Percentiles rank a stretch among this genome's conserved stretches.
Conservation (phyloP, 2,888 invertebrate genomes). For the Microctonus brassicae region DNA sequence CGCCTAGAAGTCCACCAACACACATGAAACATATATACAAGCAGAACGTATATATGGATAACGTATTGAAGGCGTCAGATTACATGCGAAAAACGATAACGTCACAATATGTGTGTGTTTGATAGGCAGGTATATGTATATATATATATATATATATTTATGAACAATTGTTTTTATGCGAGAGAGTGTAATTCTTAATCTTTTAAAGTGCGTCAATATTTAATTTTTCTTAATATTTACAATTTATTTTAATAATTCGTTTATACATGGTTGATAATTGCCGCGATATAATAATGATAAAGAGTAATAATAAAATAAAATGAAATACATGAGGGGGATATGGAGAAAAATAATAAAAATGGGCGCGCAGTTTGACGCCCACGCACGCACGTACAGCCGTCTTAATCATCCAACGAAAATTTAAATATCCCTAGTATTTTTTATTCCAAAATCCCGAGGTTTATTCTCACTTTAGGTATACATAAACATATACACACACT, state of each 20-base stretch:
- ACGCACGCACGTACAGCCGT: constrained; percentile 7
- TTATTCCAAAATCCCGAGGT: constrained; percentile 20
- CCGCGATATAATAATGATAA: neutral
- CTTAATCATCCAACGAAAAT: constrained; percentile 31
- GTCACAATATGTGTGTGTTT: too few species aligned
- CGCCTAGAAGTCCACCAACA: neutral
- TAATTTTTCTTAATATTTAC: neutral
- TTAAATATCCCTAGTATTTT: constrained; percentile 32
- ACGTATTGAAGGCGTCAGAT: constrained; percentile 24
- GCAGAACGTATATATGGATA: neutral
- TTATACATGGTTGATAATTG: neutral
- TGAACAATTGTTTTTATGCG: neutral
- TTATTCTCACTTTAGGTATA: constrained; percentile 15
- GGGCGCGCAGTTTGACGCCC: constrained; percentile 26
- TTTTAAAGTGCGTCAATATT: neutral
- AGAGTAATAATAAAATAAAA: neutral
- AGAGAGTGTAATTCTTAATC: neutral
- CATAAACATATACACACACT: neutral
- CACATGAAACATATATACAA: neutral
- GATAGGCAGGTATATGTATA: neutral
- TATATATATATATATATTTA: neutral
- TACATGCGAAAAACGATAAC: constrained; percentile 28
- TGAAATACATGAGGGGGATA: constrained; percentile 13
- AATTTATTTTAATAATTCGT: neutral
- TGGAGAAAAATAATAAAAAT: constrained; percentile 27